Base-by-base conservation (phyloP, 2,888 invertebrate species). In the Orthosia gracilis region DNA sequence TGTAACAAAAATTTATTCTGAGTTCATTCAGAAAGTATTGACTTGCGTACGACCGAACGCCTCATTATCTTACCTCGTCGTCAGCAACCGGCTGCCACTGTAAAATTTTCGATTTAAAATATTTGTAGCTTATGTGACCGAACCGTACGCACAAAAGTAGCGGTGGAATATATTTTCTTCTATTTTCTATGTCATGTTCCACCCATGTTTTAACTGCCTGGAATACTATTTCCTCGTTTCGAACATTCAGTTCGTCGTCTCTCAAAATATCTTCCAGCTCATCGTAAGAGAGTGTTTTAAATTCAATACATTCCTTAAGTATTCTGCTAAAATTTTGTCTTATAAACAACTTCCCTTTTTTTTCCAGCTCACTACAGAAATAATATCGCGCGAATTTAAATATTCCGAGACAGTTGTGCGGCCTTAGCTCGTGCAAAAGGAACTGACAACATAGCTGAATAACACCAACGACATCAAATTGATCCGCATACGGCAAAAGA, bases 201-300 rank as follows among this genome's bases (percentile, higher is more conserved):
- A 98, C 94, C 98, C 98, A 98, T 65, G 96, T 97, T 91, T 97
- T 97, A 21, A 98, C 96, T 5, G 98, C 98, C 91, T 98, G 97
- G 92, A 98, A 98, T 57, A 98, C 98, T 73, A 97, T 96, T 92
- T 98, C 98, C 94, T 98, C 98, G 85, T 97, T 97, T 77, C 97
- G 96, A 26, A 98, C 97, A 92, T 98, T 98, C 65, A 98, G 93
- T 88, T 97, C 97, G 89, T 98, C 98, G 88, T 98, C 97, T 68
- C 95, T 93, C 65, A 98, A 94, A 79, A 98, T 97, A 74, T 97
- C 97, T 85, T 97, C 96, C 59, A 98, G 91, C 88, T 98, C 98
- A 63, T 97, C 97, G 64, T 94, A 94, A 4, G 96, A 92, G 69
- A 98, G 93, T 67, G 97, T 95, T 89, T 97, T 96, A 91, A 98